Evolutionary conservation across 2,888 invertebrate genomes (phyloP), one percentile per base, ranked within the genome.

Genomic region (Epinotia nisella): DNA sequence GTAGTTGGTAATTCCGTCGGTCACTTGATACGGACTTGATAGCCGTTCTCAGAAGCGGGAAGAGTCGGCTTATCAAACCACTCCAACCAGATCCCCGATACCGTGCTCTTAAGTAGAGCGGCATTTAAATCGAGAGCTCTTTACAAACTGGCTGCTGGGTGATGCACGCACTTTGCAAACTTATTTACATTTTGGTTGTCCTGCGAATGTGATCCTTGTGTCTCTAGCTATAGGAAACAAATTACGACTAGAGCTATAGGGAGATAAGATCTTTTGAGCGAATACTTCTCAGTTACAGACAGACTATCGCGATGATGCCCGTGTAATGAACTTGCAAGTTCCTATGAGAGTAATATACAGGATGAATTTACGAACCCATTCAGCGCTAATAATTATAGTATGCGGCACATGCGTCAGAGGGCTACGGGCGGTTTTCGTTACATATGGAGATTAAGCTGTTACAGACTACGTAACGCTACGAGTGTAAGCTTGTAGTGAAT

Each of bases 41-140:
- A 72, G 68, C 60, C 56, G 39, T 68, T 68, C 72, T 62, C 49
- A 68, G 72, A 72, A 72, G 51, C n/a, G 71, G 59, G 72, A 72
- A 64, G 71, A 58, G 58, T 21, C 61, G 10, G 53, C 66, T 68
- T 68, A 68, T 68, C 67, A 55, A 51, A 68, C 68, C 72, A 68
- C 68, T 68, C 35, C 7, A 17, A 45, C 13, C 1, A 51, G 68
- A 68, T 58, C 68, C 24, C 51, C 58, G 68, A 62, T 62, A 62
- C 45, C 51, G 13, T 39, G 11, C 64, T 49, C 35, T 29, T 53
- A 1, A 35, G 17, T 58, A 68, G 21, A 62, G n/a, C 10, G 51
- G 7, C n/a, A n/a, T 35, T 13, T 5, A 13, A n/a, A 51, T 58
- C 7, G 24, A 51, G 49, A 11, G 55, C 58, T 71, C 65, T 39